Percentiles rank a stretch among this genome's conserved stretches.
These are phyloP conservation scores for Cetonia aurata DNA, from an alignment of 2,888 invertebrate genomes.

Conservation along the genomic window DNA sequence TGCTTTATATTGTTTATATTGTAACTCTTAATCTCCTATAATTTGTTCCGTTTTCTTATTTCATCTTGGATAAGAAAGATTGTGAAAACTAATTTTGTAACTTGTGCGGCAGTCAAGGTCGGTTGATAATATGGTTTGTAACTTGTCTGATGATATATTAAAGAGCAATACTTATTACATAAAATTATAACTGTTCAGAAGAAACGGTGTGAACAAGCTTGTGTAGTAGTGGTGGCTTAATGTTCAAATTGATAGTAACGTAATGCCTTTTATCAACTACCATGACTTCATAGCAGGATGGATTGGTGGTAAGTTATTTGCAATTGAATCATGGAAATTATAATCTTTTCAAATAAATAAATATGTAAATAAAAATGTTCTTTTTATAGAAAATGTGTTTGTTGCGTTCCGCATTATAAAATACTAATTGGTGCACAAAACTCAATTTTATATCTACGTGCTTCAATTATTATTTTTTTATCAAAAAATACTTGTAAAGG, in stretches of 20 bases:
- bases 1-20: no score
- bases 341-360: no score
- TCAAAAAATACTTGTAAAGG: conserved; percentile 12
- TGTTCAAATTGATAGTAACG: not conserved
- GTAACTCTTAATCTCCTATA: no score
- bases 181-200: conserved; percentile 7
- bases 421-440: no score
- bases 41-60: conserved; percentile 10
- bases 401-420: no score
- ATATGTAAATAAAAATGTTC: no score
- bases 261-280: conserved; percentile 45
- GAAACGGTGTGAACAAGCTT: conserved; percentile 22
- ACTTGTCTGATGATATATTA: conserved; percentile 19
- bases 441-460: no score
- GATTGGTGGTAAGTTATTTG: conserved; percentile 68
- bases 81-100: conserved; percentile 30
- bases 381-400: no score
- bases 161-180: conserved; percentile 6
- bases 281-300: conserved; percentile 71
- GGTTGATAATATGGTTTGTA: conserved; percentile 28
- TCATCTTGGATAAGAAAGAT: conserved; percentile 22
- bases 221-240: not conserved
- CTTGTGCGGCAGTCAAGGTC: conserved; percentile 34
- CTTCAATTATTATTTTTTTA: not conserved
- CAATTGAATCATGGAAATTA: no score